Evolutionary conservation across 2,888 invertebrate species (phyloP), one percentile per base, ranked within the genome.

Genomic region (Pollenia amentaria): DNA sequence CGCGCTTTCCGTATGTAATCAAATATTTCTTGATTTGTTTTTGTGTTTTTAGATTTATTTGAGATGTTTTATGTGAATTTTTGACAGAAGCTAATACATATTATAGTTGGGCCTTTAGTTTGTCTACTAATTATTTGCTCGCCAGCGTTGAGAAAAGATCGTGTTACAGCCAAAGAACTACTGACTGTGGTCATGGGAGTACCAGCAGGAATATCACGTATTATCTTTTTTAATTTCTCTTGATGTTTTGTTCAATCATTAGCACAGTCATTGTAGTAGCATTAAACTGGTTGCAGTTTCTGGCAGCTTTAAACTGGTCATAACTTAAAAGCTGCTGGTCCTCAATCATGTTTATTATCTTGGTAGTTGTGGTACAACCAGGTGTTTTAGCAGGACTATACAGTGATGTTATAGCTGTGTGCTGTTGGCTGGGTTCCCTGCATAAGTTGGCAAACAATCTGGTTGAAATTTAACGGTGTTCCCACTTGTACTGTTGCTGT

Each of bases 371-470:
- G 14, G 82, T 88, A 51, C 88, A 72, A 64, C 69, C 60, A 46
- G 88, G 75, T 38, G 88, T 72, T 77, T 72, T 53, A 29, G 51
- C 84, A n/a, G 88, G 84, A 88, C 88, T 88, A 86, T 88, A 82
- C 72, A 88, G 78, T 81, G 88, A 75, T 86, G 87, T 38, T 70
- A 81, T 16, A 29, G 29, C 29, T 85, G 83, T 64, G 76, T 82
- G 51, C 42, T 88, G 82, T 76, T 87, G 57, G 44, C 79, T 79
- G 82, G 88, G 75, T 88, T 89, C 75, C 88, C 88, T 42, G 88
- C 88, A 77, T 89, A 89, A 53, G 89, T 83, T 40, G 91, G 90
- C 55, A 91, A 87, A 75, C 91, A 87, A 88, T 91, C 91, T 48
- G 91, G 91, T 62, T 91, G 90, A 85, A 90, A 91, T 65, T 91